These are phyloP conservation scores for Melolontha melolontha DNA, from an alignment of 2,888 invertebrate genomes.

Conservation along the genomic window DNA sequence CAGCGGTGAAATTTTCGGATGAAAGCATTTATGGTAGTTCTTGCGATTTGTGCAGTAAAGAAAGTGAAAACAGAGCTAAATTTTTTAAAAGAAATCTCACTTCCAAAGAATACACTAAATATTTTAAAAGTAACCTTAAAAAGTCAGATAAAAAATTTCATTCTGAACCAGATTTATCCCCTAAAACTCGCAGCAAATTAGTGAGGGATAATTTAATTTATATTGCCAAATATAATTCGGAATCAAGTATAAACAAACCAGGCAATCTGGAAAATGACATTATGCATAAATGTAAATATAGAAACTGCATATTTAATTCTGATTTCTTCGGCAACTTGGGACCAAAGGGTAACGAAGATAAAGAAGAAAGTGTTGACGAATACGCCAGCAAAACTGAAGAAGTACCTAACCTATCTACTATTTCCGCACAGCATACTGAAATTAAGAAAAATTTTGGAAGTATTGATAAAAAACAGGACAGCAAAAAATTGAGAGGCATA, in stretches of 20 bases:
- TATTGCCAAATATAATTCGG: slow-evolving; percentile 53
- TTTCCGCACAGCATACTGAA: slow-evolving; percentile 56
- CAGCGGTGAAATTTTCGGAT: slow-evolving; percentile 19
- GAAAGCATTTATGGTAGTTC: slow-evolving; percentile 13
- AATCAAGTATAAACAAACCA: slow-evolving; percentile 50
- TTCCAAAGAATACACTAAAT: slow-evolving; percentile 39
- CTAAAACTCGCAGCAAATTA: slow-evolving; percentile 49
- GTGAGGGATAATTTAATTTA: slow-evolving; percentile 41
- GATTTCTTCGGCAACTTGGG: slow-evolving; percentile 64
- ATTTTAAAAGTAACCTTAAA: slow-evolving; percentile 47
- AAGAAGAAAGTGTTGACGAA: slow-evolving; percentile 55
- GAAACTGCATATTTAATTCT: slow-evolving; percentile 65
- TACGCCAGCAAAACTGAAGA: slow-evolving; percentile 2
- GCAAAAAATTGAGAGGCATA: slow-evolving; percentile 56
- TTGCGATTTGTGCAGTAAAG: slow-evolving; percentile 35
- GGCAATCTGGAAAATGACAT: slow-evolving; percentile 55
- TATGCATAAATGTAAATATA: slow-evolving; percentile 62
- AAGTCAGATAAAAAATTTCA: slow-evolving; percentile 53
- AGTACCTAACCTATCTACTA: not conserved
- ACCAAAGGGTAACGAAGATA: slow-evolving; percentile 63
- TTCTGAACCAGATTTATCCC: slow-evolving; percentile 61
- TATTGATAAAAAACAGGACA: slow-evolving; percentile 4
- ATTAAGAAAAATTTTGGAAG: slow-evolving; percentile 6
- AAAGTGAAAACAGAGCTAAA: slow-evolving; percentile 3
- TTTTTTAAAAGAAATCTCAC: slow-evolving; percentile 34